Conservation (phyloP, 1,140 invertebrate genomes). For the Tetragnatha versicolor region DNA sequence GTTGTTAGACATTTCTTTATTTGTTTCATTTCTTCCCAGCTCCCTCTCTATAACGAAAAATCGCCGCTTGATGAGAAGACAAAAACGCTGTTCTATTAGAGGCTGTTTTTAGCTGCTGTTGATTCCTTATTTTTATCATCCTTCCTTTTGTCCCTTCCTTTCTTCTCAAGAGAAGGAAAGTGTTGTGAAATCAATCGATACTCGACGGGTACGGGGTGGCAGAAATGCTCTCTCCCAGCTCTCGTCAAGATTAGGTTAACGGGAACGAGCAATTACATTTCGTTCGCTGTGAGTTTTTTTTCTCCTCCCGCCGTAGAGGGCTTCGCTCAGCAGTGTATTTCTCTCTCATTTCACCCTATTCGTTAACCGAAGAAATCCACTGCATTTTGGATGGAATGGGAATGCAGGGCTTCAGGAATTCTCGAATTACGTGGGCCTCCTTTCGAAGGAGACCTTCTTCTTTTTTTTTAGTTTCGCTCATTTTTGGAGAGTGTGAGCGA, state of each 20-base stretch:
- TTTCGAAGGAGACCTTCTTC: too few species aligned
- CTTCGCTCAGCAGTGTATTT: too few species aligned
- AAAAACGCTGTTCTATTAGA: conserved; percentile 46
- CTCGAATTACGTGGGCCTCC: conserved; percentile 26
- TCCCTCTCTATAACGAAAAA: conserved; percentile 42
- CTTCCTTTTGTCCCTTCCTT: conserved; percentile 5
- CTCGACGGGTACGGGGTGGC: conserved; percentile 29
- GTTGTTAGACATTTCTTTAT: conserved; percentile 9
- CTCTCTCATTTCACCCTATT: too few species aligned
- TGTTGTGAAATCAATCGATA: conserved; percentile 47
- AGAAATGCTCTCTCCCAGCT: conserved; percentile 47
- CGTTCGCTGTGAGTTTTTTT: conserved; percentile 14
- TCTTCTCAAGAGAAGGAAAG: background rate
- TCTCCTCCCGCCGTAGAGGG: too few species aligned
- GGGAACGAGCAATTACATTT: conserved; percentile 52
- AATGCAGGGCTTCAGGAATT: conserved; percentile 5
- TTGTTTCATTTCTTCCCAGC: conserved; percentile 11
- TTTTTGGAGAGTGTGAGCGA: too few species aligned
- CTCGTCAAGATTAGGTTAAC: conserved; percentile 50
- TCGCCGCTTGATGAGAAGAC: conserved; percentile 8
- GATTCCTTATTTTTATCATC: conserved; percentile 10
- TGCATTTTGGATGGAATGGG: background rate
- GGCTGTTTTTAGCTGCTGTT: conserved; percentile 17
- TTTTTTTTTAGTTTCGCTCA: too few species aligned
- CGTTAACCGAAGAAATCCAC: conserved; percentile 43